Conservation (phyloP, 2,113 vertebrate species). For the Acinonyx jubatus region DNA sequence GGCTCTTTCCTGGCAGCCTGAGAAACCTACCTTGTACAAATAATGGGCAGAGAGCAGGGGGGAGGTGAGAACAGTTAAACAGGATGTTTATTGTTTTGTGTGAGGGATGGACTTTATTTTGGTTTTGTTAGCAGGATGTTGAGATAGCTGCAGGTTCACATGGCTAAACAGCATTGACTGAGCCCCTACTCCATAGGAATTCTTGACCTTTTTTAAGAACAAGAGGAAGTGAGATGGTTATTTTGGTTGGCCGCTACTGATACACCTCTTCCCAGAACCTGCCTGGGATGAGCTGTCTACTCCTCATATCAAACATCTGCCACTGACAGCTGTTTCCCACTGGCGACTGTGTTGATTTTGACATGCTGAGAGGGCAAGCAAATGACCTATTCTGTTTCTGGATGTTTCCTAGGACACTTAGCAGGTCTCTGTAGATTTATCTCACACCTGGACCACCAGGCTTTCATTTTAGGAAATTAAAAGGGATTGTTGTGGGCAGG, state of each 20-base stretch:
- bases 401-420: conserved; percentile 49
- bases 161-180: neutral
- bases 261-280: neutral
- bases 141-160: neutral
- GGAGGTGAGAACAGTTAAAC: neutral
- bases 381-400: conserved; percentile 49
- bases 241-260: neutral
- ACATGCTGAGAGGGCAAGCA: neutral
- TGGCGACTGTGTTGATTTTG: conserved; percentile 15
- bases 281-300: neutral
- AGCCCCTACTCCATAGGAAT: neutral
- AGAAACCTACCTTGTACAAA: neutral
- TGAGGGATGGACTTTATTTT: conserved; percentile 27
- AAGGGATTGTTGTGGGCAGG: conserved; percentile 18
- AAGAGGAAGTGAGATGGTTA: neutral
- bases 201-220: neutral
- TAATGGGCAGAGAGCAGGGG: neutral
- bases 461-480: conserved; percentile 59
- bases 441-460: conserved; percentile 43
- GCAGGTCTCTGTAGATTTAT: conserved; percentile 28
- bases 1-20: neutral
- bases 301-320: neutral
- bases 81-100: neutral
- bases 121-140: neutral
- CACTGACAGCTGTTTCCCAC: conserved; percentile 16